Evolutionary conservation across 2,113 vertebrate species (phyloP).

Genomic region (Pithys albifrons): DNA sequence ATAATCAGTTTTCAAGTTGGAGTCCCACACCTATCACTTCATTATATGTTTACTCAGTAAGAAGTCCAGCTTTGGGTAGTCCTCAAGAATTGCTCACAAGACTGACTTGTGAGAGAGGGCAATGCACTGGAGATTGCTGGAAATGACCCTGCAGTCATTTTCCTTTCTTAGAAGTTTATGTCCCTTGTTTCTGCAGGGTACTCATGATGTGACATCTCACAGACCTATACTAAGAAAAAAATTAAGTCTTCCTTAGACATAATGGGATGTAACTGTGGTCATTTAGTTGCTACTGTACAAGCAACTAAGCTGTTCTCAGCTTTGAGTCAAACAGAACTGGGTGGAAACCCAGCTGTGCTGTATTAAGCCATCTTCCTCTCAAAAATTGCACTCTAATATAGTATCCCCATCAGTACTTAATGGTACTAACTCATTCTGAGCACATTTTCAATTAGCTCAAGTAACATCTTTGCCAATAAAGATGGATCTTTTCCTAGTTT

Average conservation of each 20-base stretch:
- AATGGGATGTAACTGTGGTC: not conserved
- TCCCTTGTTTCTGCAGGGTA: not conserved
- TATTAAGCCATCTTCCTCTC: not conserved
- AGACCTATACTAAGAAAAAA: not conserved
- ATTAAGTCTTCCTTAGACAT: not conserved
- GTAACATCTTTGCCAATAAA: not conserved
- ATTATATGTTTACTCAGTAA: not conserved
- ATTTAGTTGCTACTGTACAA: not conserved
- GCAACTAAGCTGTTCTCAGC: not conserved
- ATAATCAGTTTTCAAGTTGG: not conserved
- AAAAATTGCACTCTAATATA: not conserved
- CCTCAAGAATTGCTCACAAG: not conserved
- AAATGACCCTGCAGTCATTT: not conserved
- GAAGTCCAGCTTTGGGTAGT: not conserved
- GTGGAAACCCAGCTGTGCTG: not conserved
- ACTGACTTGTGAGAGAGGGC: not conserved
- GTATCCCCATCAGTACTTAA: not conserved
- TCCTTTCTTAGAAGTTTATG: not conserved
- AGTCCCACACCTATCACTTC: not conserved
- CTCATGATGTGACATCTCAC: not conserved
- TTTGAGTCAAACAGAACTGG: not conserved
- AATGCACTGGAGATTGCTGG: not conserved
- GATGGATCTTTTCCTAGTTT: not conserved
- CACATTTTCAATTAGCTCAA: not conserved
- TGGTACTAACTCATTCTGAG: not conserved